Percentiles rank a stretch among this genome's conserved stretches.
Evolutionary conservation across 2,797 vertebrate species (phyloP).

Genomic region (Anniella stebbinsi): DNA sequence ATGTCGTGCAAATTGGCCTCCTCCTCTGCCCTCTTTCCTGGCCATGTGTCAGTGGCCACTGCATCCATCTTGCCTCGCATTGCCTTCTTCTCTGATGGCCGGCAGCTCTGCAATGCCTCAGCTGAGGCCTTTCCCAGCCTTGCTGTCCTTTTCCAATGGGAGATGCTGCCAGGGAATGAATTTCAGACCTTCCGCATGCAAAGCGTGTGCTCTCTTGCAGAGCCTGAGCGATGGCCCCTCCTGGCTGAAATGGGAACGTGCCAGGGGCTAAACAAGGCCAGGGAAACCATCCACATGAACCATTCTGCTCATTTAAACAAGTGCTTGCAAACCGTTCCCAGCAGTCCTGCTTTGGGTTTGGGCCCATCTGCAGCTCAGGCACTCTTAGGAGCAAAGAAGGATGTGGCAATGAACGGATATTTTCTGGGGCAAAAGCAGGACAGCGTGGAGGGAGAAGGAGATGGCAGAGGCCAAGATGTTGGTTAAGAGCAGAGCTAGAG

Average conservation of each 20-base stretch:
- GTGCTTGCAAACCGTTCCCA: not conserved
- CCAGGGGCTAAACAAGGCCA: fast-evolving
- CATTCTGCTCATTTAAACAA: not conserved
- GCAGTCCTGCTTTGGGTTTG: conserved; percentile 8
- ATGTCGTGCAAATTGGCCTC: too few species aligned
- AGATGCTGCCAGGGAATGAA: too few species aligned
- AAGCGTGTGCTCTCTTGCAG: too few species aligned
- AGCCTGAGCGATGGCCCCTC: too few species aligned
- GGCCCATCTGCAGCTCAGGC: fast-evolving
- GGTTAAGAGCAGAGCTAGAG: fast-evolving
- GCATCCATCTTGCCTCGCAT: too few species aligned
- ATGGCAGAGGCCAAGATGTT: fast-evolving
- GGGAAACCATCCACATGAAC: not conserved
- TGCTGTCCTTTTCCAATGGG: too few species aligned
- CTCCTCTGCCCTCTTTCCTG: too few species aligned
- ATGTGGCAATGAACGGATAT: not conserved
- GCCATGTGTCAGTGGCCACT: too few species aligned
- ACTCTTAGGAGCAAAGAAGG: not conserved
- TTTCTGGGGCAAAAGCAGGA: not conserved
- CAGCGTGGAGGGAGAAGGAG: not conserved
- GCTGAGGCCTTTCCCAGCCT: too few species aligned
- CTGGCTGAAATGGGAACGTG: not conserved
- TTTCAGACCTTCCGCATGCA: too few species aligned
- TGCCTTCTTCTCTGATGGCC: not conserved
- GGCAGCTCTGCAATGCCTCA: not conserved